phyloP scores from a whole-genome alignment of 2,888 invertebrate species.

The Taenaris catops region DNA sequence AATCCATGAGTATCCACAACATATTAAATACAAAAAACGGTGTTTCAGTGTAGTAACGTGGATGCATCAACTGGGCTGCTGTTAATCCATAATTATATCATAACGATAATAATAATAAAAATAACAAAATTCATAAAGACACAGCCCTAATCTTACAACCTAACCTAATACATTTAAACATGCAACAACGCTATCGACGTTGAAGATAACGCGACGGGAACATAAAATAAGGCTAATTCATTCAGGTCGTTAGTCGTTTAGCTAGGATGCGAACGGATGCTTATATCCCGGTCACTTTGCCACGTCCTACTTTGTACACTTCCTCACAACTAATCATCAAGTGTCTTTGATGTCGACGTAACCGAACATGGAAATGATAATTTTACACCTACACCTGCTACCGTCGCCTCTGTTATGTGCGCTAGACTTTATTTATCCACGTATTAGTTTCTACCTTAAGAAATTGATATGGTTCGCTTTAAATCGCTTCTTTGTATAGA shows the following conservation, averaged over 20 bases:
- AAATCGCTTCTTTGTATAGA: too few relatives aligned
- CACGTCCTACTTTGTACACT: constrained; percentile 30
- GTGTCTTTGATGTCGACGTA: constrained; percentile 31
- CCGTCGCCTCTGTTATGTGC: background rate
- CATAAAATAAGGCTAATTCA: constrained; percentile 25
- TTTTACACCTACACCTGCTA: constrained; percentile 28
- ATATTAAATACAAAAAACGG: too few relatives aligned
- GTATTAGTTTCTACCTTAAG: too few relatives aligned
- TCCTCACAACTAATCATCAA: constrained; percentile 29
- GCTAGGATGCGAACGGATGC: constrained; percentile 32
- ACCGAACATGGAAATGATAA: constrained; percentile 27
- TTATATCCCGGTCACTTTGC: constrained; percentile 35
- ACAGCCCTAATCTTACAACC: too few relatives aligned
- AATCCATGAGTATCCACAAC: too few relatives aligned
- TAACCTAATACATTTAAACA: too few relatives aligned
- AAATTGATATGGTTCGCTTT: too few relatives aligned
- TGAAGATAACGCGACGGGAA: constrained; percentile 13
- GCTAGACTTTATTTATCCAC: background rate
- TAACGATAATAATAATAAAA: too few relatives aligned
- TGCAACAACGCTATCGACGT: constrained; percentile 5
- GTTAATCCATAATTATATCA: too few relatives aligned
- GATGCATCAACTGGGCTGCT: too few relatives aligned
- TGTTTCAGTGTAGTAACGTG: too few relatives aligned
- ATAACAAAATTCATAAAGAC: too few relatives aligned
- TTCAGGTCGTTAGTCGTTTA: constrained; percentile 23